Conservation (phyloP, 2,113 vertebrate genomes). For the Heterocephalus glaber region DNA sequence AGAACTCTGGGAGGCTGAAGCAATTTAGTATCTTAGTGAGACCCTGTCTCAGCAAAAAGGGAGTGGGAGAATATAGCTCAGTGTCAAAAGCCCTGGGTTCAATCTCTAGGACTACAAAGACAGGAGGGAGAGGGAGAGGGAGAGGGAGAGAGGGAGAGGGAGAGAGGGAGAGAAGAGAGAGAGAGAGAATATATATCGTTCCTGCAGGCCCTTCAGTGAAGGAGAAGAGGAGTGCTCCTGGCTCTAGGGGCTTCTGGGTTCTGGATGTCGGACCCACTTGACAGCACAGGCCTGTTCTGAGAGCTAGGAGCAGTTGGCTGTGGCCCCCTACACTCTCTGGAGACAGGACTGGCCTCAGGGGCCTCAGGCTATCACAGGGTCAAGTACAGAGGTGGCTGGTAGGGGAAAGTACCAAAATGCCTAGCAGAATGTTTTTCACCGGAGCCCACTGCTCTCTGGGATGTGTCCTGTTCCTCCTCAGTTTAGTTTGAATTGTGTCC, state of each 20-base stretch:
- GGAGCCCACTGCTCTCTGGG: background rate
- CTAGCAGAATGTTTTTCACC: background rate
- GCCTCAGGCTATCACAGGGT: fast-evolving
- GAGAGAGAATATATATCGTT: background rate
- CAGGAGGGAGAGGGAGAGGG: background rate
- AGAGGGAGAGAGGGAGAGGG: background rate
- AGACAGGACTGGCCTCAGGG: background rate
- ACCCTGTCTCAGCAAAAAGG: background rate
- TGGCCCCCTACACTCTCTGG: background rate
- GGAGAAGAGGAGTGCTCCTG: background rate
- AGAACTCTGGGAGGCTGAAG: background rate
- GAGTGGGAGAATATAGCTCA: background rate
- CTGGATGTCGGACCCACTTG: background rate
- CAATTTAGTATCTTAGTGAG: background rate
- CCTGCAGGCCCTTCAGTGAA: background rate
- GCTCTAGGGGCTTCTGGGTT: background rate
- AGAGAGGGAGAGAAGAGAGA: too few species aligned
- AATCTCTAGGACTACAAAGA: background rate
- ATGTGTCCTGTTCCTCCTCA: background rate
- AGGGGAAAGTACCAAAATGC: background rate
- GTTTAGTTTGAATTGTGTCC: too few species aligned
- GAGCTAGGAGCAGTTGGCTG: background rate
- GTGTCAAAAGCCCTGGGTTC: background rate
- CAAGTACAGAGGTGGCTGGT: background rate
- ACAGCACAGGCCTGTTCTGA: background rate